Percentiles rank a stretch among this genome's conserved stretches.
Conservation (phyloP, 2,888 invertebrate species). For the Oscheius sp. region DNA sequence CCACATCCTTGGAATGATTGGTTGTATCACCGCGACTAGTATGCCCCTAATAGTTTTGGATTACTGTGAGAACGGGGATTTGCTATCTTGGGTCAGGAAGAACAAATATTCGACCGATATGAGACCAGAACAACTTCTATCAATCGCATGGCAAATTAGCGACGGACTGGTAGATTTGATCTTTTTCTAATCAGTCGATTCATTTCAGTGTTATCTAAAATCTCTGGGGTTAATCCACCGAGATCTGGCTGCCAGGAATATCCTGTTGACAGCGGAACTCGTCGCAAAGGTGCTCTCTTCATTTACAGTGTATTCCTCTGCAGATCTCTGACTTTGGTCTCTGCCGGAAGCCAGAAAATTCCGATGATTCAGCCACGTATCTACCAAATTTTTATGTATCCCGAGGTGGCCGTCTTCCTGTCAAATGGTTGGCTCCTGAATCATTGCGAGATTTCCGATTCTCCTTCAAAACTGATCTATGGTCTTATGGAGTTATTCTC, state of each 20-base stretch:
- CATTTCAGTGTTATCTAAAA: background rate
- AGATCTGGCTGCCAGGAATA: no score
- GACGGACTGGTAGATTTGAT: background rate
- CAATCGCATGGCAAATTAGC: slow-evolving; percentile 38
- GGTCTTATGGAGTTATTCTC: slow-evolving; percentile 14
- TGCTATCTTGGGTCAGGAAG: slow-evolving; percentile 52
- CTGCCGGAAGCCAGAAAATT: background rate
- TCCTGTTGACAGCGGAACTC: background rate
- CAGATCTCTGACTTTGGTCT: slow-evolving; percentile 16
- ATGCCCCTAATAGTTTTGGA: slow-evolving; percentile 60
- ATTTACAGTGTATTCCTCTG: background rate
- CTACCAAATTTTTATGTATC: background rate
- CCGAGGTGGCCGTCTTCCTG: slow-evolving; percentile 2
- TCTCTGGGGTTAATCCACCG: background rate
- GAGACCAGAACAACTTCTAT: slow-evolving; percentile 40
- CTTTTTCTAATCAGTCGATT: no score
- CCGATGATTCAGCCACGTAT: background rate
- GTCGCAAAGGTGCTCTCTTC: background rate
- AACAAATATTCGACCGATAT: slow-evolving; percentile 25
- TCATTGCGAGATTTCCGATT: background rate
- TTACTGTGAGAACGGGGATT: slow-evolving; percentile 59
- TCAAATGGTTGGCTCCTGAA: slow-evolving; percentile 12
- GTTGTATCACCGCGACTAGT: background rate
- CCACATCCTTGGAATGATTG: slow-evolving; percentile 15
- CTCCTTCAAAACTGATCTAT: slow-evolving; percentile 8